These are phyloP conservation scores for Etheostoma nigrum DNA, from an alignment of 2,797 vertebrate genomes.

Conservation along the genomic window DNA sequence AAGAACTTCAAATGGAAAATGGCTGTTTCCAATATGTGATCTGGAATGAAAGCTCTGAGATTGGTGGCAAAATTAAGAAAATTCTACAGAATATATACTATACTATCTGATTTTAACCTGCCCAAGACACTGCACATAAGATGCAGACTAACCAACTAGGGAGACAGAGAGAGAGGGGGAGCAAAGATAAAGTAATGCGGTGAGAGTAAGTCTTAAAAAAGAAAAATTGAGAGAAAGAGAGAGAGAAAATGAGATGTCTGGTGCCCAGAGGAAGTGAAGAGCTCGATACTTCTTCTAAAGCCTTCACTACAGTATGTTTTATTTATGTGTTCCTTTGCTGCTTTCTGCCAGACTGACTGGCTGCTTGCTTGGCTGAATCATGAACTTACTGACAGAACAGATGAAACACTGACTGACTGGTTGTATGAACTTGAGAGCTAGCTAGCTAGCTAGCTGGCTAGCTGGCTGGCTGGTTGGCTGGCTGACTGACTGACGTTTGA, in stretches of 20 bases:
- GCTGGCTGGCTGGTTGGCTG: neutral
- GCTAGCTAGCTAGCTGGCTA: conserved; percentile 1
- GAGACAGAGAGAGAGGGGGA: neutral
- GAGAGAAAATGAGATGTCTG: conserved; percentile 50
- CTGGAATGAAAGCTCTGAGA: neutral
- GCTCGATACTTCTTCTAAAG: conserved; percentile 61
- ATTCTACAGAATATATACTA: neutral
- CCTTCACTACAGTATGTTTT: conserved; percentile 65
- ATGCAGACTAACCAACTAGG: neutral
- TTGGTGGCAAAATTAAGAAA: neutral
- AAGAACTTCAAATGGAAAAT: conserved; percentile 50
- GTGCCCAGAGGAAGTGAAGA: conserved; percentile 44
- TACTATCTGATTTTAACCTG: neutral
- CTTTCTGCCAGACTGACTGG: conserved; percentile 38
- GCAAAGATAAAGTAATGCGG: neutral
- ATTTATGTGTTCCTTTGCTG: conserved; percentile 64
- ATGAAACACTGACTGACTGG: conserved; percentile 36
- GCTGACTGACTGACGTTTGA: conserved; percentile 27
- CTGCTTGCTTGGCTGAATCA: conserved; percentile 31
- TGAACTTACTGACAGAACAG: conserved; percentile 23
- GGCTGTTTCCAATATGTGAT: conserved; percentile 11
- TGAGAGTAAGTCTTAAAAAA: conserved; percentile 13
- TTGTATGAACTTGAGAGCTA: conserved; percentile 16
- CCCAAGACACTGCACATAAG: neutral
- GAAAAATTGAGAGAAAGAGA: conserved; percentile 19